Evolutionary conservation across 2,888 invertebrate species (phyloP), one percentile per base, ranked within the genome.

Genomic region (Hymenopus coronatus): DNA sequence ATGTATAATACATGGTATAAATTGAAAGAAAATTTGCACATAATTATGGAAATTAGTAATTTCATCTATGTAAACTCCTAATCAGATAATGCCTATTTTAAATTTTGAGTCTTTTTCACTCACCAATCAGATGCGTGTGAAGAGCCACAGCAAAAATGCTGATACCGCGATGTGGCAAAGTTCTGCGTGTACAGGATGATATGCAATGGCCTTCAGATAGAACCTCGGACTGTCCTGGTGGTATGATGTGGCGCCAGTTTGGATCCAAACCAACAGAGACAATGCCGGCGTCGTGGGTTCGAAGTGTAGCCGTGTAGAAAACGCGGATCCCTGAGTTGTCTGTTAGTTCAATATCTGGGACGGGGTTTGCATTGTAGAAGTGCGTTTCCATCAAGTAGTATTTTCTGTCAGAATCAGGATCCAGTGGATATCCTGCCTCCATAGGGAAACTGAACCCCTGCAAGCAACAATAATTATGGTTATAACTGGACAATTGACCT

Each of bases 321-420:
- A 97, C 93, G 91, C 96, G 94, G 91, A 96, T 93, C 28, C 96
- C 96, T 33, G 96, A 96, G 92, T 94, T 95, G 93, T 96, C 96
- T 91, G 93, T 94, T 92, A 96, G 92, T 83, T 94, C 93, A 88
- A 93, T 93, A 91, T 93, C 92, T 89, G 93, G 92, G 91, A 93
- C 93, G 85, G 96, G 95, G 82, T 84, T 86, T 85, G 96, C 95
- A 82, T 84, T 86, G 81, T 28, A 33, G 92, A 96, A 96, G 93
- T 96, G 96, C 54, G 96, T 96, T 93, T 96, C 96, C 93, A 96
- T 94, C 92, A 96, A 94, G 93, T 95, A 96, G 93, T 95, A 96
- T 91, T 94, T 94, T 28, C 94, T 93, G 33, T 95, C 95, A 88
- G 93, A 93, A 90, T 94, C 93, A 83, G 95, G 94, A 91, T 96